Evolutionary conservation across 2,888 invertebrate genomes (phyloP), one percentile per base, ranked within the genome.

Genomic region (Micoletzkya japonica): DNA sequence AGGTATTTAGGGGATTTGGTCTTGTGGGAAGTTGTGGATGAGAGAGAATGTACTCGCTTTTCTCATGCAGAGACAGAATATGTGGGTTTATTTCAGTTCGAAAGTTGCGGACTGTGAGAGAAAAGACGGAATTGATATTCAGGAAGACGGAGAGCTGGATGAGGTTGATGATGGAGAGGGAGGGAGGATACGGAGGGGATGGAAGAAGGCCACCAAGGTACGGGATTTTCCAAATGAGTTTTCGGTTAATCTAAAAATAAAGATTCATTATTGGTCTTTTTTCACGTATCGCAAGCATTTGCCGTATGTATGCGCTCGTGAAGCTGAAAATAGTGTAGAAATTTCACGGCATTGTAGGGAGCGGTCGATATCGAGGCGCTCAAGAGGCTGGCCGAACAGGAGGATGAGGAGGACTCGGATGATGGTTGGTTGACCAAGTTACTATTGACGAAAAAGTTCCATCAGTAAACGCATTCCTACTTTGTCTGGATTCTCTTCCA

Each of bases 351-450:
- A 37, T 39, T 60, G 10, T 17, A 63, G 63, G 61, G 64, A n/a
- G 50, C 61, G 4, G 79, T 78, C 14, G 79, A 79, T 63, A 54
- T 76, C n/a, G 73, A 72, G 32, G 64, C 75, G 7, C 76, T 77
- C 26, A 70, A 72, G 56, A 73, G 70, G 39, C 61, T 77, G 10
- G 74, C 71, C 10, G 68, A 63, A 24, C 56, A 57, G 28, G 50
- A 37, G 10, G 52, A 52, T 0, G 77, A 76, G n/a, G 71, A 69
- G 14, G 77, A 78, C 24, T 74, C 74, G 60, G 77, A 77, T 39
- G 39, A 64, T 60, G 74, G 72, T 74, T n/a, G 28, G 63, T 52
- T 14, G 7, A n/a, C 28, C n/a, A n/a, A n/a, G n/a, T n/a, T n/a
- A n/a, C n/a, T n/a, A n/a, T n/a, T n/a, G n/a, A n/a, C n/a, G n/a